Evolutionary conservation across 2,888 invertebrate species (phyloP).

Genomic region (Anticlea derivata): DNA sequence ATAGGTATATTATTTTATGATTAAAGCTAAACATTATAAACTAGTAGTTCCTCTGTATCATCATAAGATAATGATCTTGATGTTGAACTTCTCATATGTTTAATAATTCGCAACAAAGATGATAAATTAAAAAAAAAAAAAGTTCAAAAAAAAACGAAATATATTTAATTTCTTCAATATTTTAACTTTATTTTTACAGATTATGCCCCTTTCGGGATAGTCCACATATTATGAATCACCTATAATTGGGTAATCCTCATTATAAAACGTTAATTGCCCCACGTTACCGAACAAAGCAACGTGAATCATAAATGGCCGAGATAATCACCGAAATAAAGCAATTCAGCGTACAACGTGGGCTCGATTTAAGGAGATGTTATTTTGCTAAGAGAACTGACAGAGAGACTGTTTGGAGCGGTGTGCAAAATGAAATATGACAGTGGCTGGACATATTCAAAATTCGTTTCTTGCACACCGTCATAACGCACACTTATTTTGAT

Average conservation of each 20-base stretch:
- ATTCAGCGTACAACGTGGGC: conserved; percentile 20
- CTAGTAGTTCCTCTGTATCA: too few species aligned
- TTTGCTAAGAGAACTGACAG: background rate
- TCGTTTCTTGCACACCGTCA: background rate
- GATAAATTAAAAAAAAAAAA: too few species aligned
- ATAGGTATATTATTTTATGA: too few species aligned
- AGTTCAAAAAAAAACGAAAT: too few species aligned
- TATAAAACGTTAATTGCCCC: conserved; percentile 5
- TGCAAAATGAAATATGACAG: conserved; percentile 23
- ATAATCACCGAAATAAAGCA: conserved; percentile 20
- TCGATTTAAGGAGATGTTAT: conserved; percentile 13
- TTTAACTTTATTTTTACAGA: too few species aligned
- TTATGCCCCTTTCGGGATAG: too few species aligned
- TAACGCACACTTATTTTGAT: background rate
- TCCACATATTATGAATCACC: too few species aligned
- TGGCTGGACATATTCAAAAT: background rate
- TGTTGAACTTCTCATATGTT: too few species aligned
- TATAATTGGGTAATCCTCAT: background rate
- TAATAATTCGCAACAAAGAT: too few species aligned
- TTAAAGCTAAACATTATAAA: too few species aligned
- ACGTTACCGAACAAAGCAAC: conserved; percentile 11
- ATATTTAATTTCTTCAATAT: too few species aligned
- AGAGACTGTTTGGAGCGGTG: conserved; percentile 16
- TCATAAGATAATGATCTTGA: too few species aligned
- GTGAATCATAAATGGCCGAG: conserved; percentile 3